These are phyloP conservation scores for Lacanobia oleracea DNA, from an alignment of 2,888 invertebrate species.

Conservation along the genomic window DNA sequence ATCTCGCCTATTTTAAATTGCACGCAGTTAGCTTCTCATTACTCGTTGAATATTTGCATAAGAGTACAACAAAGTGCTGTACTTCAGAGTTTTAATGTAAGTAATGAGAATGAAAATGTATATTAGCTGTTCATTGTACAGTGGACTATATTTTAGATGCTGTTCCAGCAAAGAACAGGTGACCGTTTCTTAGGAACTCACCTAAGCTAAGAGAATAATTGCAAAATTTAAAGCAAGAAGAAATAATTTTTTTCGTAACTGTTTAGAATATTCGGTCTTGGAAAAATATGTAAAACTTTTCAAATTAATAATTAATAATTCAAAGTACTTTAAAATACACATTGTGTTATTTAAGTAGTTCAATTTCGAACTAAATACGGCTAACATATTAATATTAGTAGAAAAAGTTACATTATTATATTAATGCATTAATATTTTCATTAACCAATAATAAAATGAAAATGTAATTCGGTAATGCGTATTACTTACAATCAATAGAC, in stretches of 20 bases:
- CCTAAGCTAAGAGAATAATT: conserved; percentile 4
- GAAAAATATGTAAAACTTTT: background rate
- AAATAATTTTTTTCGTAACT: background rate
- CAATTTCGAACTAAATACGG: no score
- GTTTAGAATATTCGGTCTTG: background rate
- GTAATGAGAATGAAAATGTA: conserved; percentile 45
- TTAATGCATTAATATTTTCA: no score
- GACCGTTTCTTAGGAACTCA: conserved; percentile 17
- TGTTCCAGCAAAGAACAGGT: background rate
- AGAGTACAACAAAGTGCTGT: conserved; percentile 69
- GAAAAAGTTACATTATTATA: no score
- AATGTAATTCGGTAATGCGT: background rate
- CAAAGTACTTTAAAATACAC: no score
- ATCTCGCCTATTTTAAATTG: conserved; percentile 83
- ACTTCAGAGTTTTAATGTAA: conserved; percentile 48
- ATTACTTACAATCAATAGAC: conserved; percentile 10
- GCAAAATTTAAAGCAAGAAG: background rate
- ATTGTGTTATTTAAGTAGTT: no score
- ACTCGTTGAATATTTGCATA: conserved; percentile 83
- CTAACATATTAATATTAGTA: no score
- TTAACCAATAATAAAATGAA: background rate
- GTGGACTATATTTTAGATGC: conserved; percentile 23
- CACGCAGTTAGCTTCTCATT: conserved; percentile 84
- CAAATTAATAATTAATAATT: no score
- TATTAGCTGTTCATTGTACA: conserved; percentile 6